A percentile compares a stretch with the other conserved stretches of the same genome.
Evolutionary conservation across 2,888 invertebrate species (phyloP).

Genomic region (Adela reaumurella): DNA sequence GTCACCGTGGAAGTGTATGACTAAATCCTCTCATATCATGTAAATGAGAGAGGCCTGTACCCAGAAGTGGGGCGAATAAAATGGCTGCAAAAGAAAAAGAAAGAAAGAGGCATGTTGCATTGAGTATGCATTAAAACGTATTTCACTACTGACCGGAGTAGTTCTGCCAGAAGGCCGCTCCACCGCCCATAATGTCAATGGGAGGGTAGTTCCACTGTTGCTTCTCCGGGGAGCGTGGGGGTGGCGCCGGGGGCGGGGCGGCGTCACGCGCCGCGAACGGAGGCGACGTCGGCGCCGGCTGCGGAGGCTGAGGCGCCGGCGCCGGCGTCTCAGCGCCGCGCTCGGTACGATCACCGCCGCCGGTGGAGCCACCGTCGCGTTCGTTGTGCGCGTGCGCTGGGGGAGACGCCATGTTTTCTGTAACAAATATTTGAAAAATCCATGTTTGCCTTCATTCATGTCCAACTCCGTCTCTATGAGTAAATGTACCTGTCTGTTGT

Average conservation of each 20-base stretch:
- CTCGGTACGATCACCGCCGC: constrained; percentile 32
- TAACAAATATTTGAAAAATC: too few species aligned
- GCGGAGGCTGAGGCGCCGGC: constrained; percentile 40
- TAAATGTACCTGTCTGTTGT: too few species aligned
- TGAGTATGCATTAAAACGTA: constrained; percentile 1
- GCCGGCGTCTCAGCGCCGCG: constrained; percentile 49
- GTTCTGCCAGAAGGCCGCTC: constrained; percentile 87
- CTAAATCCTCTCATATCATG: too few species aligned
- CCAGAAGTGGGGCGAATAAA: too few species aligned
- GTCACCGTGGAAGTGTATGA: too few species aligned
- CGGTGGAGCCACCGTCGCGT: constrained; percentile 28
- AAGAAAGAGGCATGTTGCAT: too few species aligned
- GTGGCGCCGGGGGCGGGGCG: constrained; percentile 16
- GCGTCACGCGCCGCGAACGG: constrained; percentile 41
- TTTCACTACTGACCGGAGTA: constrained; percentile 70
- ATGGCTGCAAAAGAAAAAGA: not conserved
- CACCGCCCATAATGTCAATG: constrained; percentile 77
- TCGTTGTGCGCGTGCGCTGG: constrained; percentile 33
- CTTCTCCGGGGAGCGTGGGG: constrained; percentile 45
- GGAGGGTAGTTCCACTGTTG: constrained; percentile 56
- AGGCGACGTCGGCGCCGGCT: constrained; percentile 41
- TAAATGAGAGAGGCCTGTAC: too few species aligned
- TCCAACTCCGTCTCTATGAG: too few species aligned
- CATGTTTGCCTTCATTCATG: too few species aligned
- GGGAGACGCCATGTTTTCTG: constrained; percentile 37